These are phyloP conservation scores for Scelioninae gen. 2 DNA, from an alignment of 2,888 invertebrate species.

Conservation along the genomic window DNA sequence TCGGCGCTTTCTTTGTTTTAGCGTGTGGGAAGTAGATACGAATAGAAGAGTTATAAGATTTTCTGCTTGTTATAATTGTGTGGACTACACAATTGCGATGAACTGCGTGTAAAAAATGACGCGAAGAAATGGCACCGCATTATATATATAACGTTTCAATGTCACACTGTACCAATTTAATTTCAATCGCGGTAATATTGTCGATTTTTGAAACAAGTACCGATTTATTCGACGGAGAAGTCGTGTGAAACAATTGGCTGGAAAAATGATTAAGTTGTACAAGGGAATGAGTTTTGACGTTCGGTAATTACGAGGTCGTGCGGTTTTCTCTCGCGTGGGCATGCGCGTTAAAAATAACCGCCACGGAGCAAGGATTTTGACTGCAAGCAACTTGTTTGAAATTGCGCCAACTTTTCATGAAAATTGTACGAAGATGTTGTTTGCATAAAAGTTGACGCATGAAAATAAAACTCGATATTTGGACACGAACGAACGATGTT, in stretches of 20 bases:
- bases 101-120: too few species aligned
- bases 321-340: constrained; percentile 44
- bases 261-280: constrained; percentile 45
- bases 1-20: too few species aligned
- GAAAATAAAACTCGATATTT: constrained; percentile 1
- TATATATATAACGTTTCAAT: too few species aligned
- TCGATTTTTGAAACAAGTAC: too few species aligned
- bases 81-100: too few species aligned
- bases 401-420: constrained; percentile 35
- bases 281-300: constrained; percentile 38
- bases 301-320: constrained; percentile 41
- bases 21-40: too few species aligned
- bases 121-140: too few species aligned
- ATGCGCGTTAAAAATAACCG: constrained; percentile 45
- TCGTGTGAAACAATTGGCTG: constrained; percentile 6
- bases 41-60: too few species aligned
- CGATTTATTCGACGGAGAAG: background rate
- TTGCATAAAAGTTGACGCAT: constrained; percentile 28
- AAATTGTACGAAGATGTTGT: constrained; percentile 22
- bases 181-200: too few species aligned
- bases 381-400: constrained; percentile 18
- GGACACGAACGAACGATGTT: constrained; percentile 8
- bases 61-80: too few species aligned
- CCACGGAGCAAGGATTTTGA: constrained; percentile 30
- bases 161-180: too few species aligned